Conservation (phyloP, 1,140 invertebrate species). For the Heliconius melpomene region DNA sequence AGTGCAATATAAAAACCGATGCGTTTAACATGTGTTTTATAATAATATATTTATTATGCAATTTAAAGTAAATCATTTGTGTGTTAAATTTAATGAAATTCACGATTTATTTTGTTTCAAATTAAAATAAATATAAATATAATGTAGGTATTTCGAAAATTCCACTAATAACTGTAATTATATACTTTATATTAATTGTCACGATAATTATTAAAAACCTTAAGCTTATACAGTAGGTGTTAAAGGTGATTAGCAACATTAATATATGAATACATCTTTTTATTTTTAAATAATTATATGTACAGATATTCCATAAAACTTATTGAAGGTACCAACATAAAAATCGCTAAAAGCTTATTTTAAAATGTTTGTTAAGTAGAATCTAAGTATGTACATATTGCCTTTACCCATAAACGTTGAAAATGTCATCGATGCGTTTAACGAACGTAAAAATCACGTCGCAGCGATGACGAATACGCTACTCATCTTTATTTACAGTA, state of each 20-base stretch:
- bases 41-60: background rate
- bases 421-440: constrained; percentile 57
- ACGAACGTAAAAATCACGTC: constrained; percentile 44
- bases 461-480: constrained; percentile 11
- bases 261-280: background rate
- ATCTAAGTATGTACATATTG: constrained; percentile 39
- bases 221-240: background rate
- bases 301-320: background rate
- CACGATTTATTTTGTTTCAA: background rate
- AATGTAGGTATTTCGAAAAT: background rate
- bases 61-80: background rate
- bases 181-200: background rate
- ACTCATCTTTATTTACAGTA: constrained; percentile 19
- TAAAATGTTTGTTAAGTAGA: background rate
- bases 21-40: background rate
- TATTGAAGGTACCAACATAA: background rate
- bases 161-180: background rate
- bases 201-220: background rate
- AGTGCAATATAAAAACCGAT: constrained; percentile 22
- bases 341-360: constrained; percentile 25
- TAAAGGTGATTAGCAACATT: background rate
- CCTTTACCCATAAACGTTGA: constrained; percentile 61
- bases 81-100: background rate
- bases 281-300: background rate
- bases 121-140: background rate